Base-by-base conservation (phyloP, 2,797 vertebrate species). In the Synanceia verrucosa region DNA sequence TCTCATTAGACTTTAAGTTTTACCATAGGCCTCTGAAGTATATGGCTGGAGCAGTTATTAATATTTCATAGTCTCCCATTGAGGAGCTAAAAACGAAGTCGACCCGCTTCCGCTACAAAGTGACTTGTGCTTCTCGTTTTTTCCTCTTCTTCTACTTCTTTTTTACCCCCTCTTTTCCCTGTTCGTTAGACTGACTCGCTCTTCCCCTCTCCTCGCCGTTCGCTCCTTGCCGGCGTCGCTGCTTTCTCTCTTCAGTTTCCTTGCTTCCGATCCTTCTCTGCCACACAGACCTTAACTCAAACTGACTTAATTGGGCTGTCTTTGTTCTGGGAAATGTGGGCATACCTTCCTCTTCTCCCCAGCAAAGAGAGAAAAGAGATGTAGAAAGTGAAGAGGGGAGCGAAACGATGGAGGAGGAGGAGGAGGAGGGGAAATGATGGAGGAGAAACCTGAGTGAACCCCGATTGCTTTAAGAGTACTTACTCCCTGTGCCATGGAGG, bases 251-350 rank as follows among this genome's bases (percentile, higher is more conserved):
- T 48, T 76, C 80, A 50, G 83, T 73, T 88, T 80, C 73, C 74
- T 83, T 73, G 83, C 83, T 88, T 87, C 84, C 87, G 56, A 84
- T 85, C 70, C 71, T 66, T 81, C 77, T 88, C 88, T 87, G 82
- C 89, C 79, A 86, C 86, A 85, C 85, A 92, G 89, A 93, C 90
- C 90, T 89, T 93, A 94, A 94, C 93, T 94, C 91, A 94, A 91
- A 91, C 91, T 92, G 93, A 94, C 91, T 93, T 94, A 94, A 94
- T 94, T 94, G 93, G 93, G 93, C 91, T 93, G 91, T 92, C 90
- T 94, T 93, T 93, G 93, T 93, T 93, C 82, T 83, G 88, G 87
- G 90, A 93, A 92, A 87, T 91, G 88, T 88, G 87, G 90, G 91
- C 86, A 83, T 89, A 91, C 92, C 91, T 90, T 94, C 82, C 79